phyloP scores from a whole-genome alignment of 2,888 invertebrate genomes.

The Diloba caeruleocephala region DNA sequence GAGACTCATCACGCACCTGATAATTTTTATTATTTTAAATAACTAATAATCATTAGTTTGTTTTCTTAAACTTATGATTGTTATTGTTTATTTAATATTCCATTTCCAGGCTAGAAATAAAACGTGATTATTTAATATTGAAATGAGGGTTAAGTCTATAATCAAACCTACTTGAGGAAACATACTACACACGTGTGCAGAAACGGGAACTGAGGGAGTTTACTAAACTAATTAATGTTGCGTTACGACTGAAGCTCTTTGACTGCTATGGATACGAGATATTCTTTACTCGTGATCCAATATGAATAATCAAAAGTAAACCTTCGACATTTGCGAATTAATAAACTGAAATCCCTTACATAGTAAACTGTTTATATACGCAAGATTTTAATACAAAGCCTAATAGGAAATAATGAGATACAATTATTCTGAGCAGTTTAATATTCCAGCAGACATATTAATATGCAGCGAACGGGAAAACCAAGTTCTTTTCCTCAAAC shows the following conservation, averaged over 20 bases:
- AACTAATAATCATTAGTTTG: too few species aligned
- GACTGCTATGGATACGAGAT: slow-evolving; percentile 41
- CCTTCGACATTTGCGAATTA: slow-evolving; percentile 8
- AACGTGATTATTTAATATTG: slow-evolving; percentile 29
- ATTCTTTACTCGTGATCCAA: slow-evolving; percentile 24
- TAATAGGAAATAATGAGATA: slow-evolving; percentile 25
- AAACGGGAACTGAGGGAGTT: slow-evolving; percentile 46
- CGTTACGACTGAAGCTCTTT: slow-evolving; percentile 47
- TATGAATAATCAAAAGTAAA: slow-evolving; percentile 24
- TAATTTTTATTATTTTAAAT: too few species aligned
- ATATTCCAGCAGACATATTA: slow-evolving; percentile 38
- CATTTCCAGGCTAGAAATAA: slow-evolving; percentile 2
- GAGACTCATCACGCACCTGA: too few species aligned
- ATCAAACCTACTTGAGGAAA: slow-evolving; percentile 50
- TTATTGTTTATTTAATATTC: too few species aligned
- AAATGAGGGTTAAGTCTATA: slow-evolving; percentile 33
- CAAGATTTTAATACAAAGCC: slow-evolving; percentile 2
- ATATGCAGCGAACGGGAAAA: slow-evolving; percentile 36
- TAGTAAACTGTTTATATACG: slow-evolving; percentile 5
- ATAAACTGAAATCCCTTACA: slow-evolving; percentile 8
- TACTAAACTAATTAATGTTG: slow-evolving; percentile 59
- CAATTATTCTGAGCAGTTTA: slow-evolving; percentile 33
- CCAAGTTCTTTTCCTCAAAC: slow-evolving; percentile 34
- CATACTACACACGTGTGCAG: slow-evolving; percentile 52
- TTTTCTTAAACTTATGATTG: too few species aligned